phyloP scores from a whole-genome alignment of 2,797 vertebrate genomes.

The Enoplosus armatus region DNA sequence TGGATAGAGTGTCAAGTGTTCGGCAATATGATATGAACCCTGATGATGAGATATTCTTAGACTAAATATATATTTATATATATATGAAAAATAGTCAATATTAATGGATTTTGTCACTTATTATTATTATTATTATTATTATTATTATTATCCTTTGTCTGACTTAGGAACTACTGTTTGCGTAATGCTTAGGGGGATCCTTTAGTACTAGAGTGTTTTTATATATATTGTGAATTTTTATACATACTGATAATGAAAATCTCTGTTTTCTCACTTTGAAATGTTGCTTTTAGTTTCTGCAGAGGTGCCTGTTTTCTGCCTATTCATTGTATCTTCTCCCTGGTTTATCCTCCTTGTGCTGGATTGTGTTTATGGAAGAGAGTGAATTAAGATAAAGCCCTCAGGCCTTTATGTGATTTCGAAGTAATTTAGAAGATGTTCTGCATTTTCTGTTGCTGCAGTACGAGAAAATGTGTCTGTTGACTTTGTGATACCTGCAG shows the following conservation, averaged over 20 bases:
- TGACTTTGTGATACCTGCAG: slow-evolving; percentile 27
- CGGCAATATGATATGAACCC: neutral
- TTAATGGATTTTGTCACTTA: too few relatives aligned
- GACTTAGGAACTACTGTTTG: too few relatives aligned
- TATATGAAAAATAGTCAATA: too few relatives aligned
- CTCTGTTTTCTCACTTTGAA: neutral
- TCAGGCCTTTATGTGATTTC: slow-evolving; percentile 21
- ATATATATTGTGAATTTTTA: too few relatives aligned
- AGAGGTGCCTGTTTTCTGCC: neutral
- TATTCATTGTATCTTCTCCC: neutral
- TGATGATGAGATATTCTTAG: neutral
- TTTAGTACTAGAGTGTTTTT: too few relatives aligned
- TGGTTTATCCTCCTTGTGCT: neutral
- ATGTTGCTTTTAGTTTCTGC: neutral
- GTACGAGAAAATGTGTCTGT: neutral
- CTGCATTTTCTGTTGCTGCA: slow-evolving; percentile 1
- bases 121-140: too few relatives aligned
- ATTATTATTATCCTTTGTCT: too few relatives aligned
- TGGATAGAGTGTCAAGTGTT: neutral
- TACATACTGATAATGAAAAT: neutral
- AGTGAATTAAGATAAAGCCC: slow-evolving; percentile 9
- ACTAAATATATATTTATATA: too few relatives aligned
- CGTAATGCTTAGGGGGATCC: too few relatives aligned
- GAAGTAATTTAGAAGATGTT: slow-evolving; percentile 11
- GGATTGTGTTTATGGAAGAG: neutral